Evolutionary conservation across 2,797 vertebrate species (phyloP).

Genomic region (Sardinella longiceps): DNA sequence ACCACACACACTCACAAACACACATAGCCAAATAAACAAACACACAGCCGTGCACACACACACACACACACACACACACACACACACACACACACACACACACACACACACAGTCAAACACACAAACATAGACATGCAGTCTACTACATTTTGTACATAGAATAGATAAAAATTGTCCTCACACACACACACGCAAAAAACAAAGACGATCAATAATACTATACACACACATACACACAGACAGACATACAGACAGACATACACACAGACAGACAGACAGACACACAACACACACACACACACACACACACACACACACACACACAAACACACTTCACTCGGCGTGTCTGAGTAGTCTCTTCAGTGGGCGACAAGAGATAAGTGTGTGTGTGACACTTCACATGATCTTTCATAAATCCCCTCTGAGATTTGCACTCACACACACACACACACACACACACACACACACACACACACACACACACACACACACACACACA

Average conservation of each 20-base stretch:
- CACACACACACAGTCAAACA: conserved; percentile 2
- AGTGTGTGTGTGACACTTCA: conserved; percentile 56
- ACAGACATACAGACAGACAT: conserved; percentile 25
- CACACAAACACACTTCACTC: conserved; percentile 3
- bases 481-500: neutral
- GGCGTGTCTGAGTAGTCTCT: neutral
- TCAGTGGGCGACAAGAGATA: conserved; percentile 44
- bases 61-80: neutral
- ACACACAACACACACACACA: conserved; percentile 15
- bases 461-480: neutral
- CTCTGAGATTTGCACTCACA: conserved; percentile 54
- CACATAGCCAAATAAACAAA: neutral
- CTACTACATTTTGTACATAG: neutral
- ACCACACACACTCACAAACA: neutral
- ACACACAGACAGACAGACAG: neutral
- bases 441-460: neutral
- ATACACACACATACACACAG: conserved; percentile 30
- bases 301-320: conserved; percentile 2
- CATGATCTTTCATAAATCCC: conserved; percentile 62
- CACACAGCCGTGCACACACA: neutral
- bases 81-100: conserved; percentile 5
- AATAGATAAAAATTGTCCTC: neutral
- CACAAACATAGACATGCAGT: neutral
- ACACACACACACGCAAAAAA: neutral
- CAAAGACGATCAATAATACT: neutral